Conservation (phyloP, 2,888 invertebrate species). For the Tetragnatha montana region DNA sequence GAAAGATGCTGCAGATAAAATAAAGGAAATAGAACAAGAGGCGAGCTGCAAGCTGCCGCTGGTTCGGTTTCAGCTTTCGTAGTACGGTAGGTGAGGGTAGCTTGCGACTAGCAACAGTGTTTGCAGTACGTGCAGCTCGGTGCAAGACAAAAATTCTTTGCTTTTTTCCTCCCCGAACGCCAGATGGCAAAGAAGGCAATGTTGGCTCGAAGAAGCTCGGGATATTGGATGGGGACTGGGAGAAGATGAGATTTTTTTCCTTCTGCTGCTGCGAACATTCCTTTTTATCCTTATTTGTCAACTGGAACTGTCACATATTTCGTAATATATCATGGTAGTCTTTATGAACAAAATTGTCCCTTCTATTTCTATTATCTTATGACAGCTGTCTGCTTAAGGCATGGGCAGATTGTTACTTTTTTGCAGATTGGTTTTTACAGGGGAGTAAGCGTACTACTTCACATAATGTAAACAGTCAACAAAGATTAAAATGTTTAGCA, state of each 20-base stretch:
- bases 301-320: slow-evolving; percentile 69
- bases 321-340: slow-evolving; percentile 62
- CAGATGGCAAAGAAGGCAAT: slow-evolving; percentile 69
- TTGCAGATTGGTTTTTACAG: background rate
- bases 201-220: slow-evolving; percentile 67
- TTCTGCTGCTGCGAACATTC: slow-evolving; percentile 51
- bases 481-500: no score
- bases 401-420: background rate
- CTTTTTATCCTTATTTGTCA: slow-evolving; percentile 69
- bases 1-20: slow-evolving; percentile 68
- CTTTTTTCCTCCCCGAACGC: slow-evolving; percentile 59
- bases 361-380: slow-evolving; percentile 65
- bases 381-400: slow-evolving; percentile 54
- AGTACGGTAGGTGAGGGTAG: background rate
- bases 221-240: slow-evolving; percentile 57
- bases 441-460: no score
- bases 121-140: slow-evolving; percentile 67
- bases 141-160: slow-evolving; percentile 66
- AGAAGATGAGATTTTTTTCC: slow-evolving; percentile 61
- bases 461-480: no score
- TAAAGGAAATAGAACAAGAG: slow-evolving; percentile 69
- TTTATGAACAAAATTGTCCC: slow-evolving; percentile 69
- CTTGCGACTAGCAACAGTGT: slow-evolving; percentile 68
- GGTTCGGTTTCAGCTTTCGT: slow-evolving; percentile 68
- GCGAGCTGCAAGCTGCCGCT: slow-evolving; percentile 63